Evolutionary conservation across 1,140 invertebrate genomes (phyloP), one percentile per base, ranked within the genome.

Genomic region (Heliconius hermathena): DNA sequence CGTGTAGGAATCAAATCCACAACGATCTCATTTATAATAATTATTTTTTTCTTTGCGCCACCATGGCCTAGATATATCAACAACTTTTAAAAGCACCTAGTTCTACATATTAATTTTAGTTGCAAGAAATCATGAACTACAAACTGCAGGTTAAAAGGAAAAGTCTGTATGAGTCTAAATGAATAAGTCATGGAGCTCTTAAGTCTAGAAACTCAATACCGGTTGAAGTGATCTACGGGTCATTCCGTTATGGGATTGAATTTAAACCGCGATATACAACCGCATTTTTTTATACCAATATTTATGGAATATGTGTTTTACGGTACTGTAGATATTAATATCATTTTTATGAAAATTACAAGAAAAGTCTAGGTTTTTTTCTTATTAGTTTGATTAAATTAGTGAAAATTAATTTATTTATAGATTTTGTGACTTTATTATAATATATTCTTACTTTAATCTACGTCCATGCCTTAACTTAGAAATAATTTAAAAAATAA

Each of bases 171-270:
- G 72, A 71, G 57, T 79, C 73, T 78, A 60, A 79, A 75, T 54
- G 41, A 74, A 60, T 75, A 75, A 76, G 73, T 71, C 66, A 80
- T 80, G 73, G 73, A 77, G 49, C 74, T 76, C 36, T 76, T 80
- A 66, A 76, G 74, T 38, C 74, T 76, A 73, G 79, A 73, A 80
- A 80, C 74, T 73, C 41, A 57, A 80, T 75, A 80, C 79, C 26
- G 41, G 60, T 66, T 20, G 54, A 73, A 75, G 79, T 80, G 78
- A 80, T 71, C 71, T 76, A 80, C 74, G 54, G 79, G 79, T 80
- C 79, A 76, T 20, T 74, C 71, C 57, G 73, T 75, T 75, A 75
- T 79, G 60, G 73, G 60, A 79, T 79, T 75, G 60, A 66, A 38
- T 71, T 79, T 29, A 79, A 72, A 73, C 74, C 66, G 33, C 73